phyloP scores from a whole-genome alignment of 1,140 invertebrate species.

The Marisa cornuarietis region DNA sequence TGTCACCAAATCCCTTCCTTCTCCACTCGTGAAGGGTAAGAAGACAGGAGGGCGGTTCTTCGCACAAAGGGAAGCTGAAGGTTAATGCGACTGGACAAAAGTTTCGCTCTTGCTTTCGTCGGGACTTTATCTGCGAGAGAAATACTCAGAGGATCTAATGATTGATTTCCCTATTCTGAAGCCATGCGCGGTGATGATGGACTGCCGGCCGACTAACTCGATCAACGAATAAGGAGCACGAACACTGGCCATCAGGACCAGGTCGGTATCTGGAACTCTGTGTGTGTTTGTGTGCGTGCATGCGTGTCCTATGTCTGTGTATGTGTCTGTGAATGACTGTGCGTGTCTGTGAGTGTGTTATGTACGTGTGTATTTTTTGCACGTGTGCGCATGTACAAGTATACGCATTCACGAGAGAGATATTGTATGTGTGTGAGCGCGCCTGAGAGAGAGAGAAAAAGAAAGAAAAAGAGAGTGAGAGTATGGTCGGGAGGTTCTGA shows the following conservation, averaged over 20 bases:
- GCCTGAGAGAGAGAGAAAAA: neutral
- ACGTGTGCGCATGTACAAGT: neutral
- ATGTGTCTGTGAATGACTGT: neutral
- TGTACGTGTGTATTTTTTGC: conserved; percentile 8
- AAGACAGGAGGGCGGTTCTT: too few relatives aligned
- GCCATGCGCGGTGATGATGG: neutral
- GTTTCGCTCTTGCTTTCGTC: too few relatives aligned
- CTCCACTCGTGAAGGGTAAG: too few relatives aligned
- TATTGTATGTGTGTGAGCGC: neutral
- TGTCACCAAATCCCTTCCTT: too few relatives aligned
- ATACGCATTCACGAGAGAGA: neutral
- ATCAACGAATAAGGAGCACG: too few relatives aligned
- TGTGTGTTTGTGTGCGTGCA: conserved; percentile 2
- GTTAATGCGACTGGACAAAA: too few relatives aligned
- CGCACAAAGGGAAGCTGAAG: too few relatives aligned
- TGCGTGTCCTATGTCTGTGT: conserved; percentile 11
- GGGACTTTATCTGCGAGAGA: too few relatives aligned
- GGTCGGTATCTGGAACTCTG: neutral
- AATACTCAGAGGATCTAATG: too few relatives aligned
- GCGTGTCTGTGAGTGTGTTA: neutral
- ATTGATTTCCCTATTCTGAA: neutral
- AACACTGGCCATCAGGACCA: too few relatives aligned
- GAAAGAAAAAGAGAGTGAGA: conserved; percentile 4
- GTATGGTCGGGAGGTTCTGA: neutral
- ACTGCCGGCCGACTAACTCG: too few relatives aligned